Percentiles rank a stretch among this genome's conserved stretches.
These are phyloP conservation scores for Crossaster papposus DNA, from an alignment of 53 echinoderm and acorn worm species.

Conservation along the genomic window DNA sequence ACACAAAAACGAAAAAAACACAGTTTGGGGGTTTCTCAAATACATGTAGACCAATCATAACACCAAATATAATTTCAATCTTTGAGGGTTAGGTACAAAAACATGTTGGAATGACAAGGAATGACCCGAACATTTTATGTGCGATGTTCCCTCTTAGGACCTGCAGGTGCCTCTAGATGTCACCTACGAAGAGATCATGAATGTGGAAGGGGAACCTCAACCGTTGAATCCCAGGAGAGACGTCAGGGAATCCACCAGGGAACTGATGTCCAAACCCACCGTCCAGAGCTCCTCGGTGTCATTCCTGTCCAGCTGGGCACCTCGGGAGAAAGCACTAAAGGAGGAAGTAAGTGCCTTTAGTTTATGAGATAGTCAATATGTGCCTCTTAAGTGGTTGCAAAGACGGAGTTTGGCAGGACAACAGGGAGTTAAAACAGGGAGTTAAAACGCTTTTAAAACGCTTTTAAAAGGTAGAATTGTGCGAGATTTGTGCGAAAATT, in stretches of 20 bases:
- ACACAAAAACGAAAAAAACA: no score
- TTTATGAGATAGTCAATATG: no score
- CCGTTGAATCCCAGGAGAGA: conserved; percentile 66
- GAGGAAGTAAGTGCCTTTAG: conserved; percentile 40
- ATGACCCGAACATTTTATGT: background rate
- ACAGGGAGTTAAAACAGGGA: no score
- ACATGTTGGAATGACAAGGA: background rate
- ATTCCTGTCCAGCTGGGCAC: conserved; percentile 92
- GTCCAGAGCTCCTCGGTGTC: conserved; percentile 88
- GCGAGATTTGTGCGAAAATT: no score
- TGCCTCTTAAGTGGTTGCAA: no score
- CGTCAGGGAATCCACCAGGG: conserved; percentile 32
- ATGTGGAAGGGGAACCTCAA: conserved; percentile 83
- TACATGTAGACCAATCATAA: no score
- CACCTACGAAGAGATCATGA: conserved; percentile 84
- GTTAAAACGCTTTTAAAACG: no score
- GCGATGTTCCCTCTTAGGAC: conserved; percentile 22
- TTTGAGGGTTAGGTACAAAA: no score
- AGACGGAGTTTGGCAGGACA: no score
- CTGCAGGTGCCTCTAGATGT: conserved; percentile 74
- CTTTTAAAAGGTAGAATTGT: no score
- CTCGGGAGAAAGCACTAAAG: conserved; percentile 68
- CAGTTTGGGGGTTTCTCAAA: no score
- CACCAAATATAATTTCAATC: no score
- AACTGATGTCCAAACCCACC: conserved; percentile 45